Conservation (phyloP, 2,888 invertebrate species). For the Athetis lepigone region DNA sequence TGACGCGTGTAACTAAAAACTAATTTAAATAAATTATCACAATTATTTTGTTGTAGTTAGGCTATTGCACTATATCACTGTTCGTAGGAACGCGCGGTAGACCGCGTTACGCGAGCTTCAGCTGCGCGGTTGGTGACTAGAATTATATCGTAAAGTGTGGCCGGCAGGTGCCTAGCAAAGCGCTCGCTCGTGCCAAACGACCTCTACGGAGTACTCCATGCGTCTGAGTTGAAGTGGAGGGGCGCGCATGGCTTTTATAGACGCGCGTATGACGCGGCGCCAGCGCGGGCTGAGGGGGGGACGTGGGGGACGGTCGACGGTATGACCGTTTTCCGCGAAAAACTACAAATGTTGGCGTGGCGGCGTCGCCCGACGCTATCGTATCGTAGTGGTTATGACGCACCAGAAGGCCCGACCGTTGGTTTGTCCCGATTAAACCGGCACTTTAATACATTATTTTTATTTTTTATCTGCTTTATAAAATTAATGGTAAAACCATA, state of each 20-base stretch:
- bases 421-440: constrained; percentile 77
- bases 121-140: constrained; percentile 90
- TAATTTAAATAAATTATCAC: constrained; percentile 90
- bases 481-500: constrained; percentile 60
- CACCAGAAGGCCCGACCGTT: constrained; percentile 80
- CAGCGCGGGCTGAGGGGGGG: constrained; percentile 68
- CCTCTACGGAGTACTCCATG: constrained; percentile 91
- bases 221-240: constrained; percentile 90
- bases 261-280: constrained; percentile 83
- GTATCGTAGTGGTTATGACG: constrained; percentile 81
- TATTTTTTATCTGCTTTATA: constrained; percentile 51
- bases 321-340: constrained; percentile 89
- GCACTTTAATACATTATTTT: constrained; percentile 54
- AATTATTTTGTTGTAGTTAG: constrained; percentile 84
- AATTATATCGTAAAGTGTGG: constrained; percentile 87
- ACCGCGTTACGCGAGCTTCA: constrained; percentile 88
- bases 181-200: constrained; percentile 91
- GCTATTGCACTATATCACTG: constrained; percentile 91
- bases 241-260: constrained; percentile 87
- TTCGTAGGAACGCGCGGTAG: constrained; percentile 89
- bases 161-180: constrained; percentile 91
- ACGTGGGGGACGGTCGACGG: constrained; percentile 72
- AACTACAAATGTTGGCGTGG: constrained; percentile 82
- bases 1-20: constrained; percentile 84
- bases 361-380: constrained; percentile 75